Evolutionary conservation across 2,797 vertebrate genomes (phyloP).

Genomic region (Chaenodraco wilsoni): DNA sequence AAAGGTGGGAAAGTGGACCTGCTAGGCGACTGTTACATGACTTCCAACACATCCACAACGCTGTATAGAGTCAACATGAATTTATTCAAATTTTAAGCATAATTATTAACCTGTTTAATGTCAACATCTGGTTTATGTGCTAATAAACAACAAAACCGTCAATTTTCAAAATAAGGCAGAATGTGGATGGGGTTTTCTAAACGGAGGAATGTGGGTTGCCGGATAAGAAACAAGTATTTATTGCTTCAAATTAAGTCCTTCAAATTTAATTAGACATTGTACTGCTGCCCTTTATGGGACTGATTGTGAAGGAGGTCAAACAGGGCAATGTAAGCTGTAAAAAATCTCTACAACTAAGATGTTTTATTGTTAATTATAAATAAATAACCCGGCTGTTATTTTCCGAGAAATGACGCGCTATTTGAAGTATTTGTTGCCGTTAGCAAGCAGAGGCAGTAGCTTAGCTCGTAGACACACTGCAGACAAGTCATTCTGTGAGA

Average conservation of each 20-base stretch:
- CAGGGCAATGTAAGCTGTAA: conserved; percentile 52
- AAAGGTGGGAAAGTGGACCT: conserved; percentile 19
- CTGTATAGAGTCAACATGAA: conserved; percentile 16
- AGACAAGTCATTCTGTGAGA: conserved; percentile 81
- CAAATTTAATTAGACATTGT: conserved; percentile 30
- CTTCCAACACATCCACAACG: conserved; percentile 24
- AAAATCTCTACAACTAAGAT: conserved; percentile 58
- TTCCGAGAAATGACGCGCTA: conserved; percentile 46
- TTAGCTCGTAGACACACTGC: conserved; percentile 59
- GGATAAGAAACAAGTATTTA: conserved; percentile 61
- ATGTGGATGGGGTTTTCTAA: conserved; percentile 16
- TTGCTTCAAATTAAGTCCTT: conserved; percentile 60
- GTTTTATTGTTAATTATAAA: conserved; percentile 60
- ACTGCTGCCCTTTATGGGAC: conserved; percentile 35
- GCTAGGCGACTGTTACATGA: conserved; percentile 29
- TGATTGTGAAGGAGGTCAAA: conserved; percentile 29
- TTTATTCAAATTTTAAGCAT: conserved; percentile 26
- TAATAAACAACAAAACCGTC: conserved; percentile 45
- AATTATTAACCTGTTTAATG: conserved; percentile 14
- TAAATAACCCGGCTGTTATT: conserved; percentile 66
- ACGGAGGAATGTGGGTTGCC: conserved; percentile 9
- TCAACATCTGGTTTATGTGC: conserved; percentile 11
- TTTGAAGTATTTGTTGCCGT: conserved; percentile 59
- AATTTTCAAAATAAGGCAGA: conserved; percentile 26
- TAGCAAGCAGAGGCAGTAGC: conserved; percentile 55